Percentiles rank a stretch among this genome's conserved stretches.
Conservation (phyloP, 2,113 vertebrate genomes). For the Delphinus delphis region DNA sequence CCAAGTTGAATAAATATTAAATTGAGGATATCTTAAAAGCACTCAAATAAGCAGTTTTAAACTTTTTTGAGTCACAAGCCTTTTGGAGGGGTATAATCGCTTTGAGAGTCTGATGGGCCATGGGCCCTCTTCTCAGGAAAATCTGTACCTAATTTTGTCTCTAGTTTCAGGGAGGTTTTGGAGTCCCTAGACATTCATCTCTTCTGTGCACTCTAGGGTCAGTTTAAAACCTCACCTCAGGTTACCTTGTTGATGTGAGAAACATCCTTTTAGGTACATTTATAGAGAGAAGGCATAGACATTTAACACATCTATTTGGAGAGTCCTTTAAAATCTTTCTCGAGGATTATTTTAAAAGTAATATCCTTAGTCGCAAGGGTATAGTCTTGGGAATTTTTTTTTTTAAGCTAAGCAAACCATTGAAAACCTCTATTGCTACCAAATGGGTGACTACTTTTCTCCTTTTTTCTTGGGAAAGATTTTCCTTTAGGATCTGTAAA, state of each 20-base stretch:
- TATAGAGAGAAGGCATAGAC: not conserved
- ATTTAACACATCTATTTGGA: constrained; percentile 35
- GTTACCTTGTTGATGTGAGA: constrained; percentile 12
- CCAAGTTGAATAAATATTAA: constrained; percentile 26
- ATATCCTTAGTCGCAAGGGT: constrained; percentile 36
- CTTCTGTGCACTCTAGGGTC: not conserved
- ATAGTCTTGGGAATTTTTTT: not conserved
- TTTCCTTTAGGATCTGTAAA: constrained; percentile 48
- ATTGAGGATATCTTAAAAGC: constrained; percentile 4
- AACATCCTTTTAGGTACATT: constrained; percentile 12
- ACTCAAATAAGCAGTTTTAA: not conserved
- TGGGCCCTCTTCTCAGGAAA: not conserved
- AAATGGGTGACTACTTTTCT: constrained; percentile 32
- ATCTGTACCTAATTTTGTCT: not conserved
- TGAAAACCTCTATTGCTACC: constrained; percentile 39
- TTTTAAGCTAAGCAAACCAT: constrained; percentile 8
- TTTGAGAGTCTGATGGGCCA: not conserved
- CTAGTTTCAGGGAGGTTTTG: constrained; percentile 14
- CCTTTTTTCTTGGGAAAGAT: constrained; percentile 21
- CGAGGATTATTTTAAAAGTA: constrained; percentile 37
- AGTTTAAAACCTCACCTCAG: constrained; percentile 34
- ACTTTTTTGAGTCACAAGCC: not conserved
- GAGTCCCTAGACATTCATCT: not conserved
- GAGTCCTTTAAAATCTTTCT: constrained; percentile 43
- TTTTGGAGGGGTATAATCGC: not conserved